Conservation (phyloP, 2,113 vertebrate genomes). For the Suricata suricatta region DNA sequence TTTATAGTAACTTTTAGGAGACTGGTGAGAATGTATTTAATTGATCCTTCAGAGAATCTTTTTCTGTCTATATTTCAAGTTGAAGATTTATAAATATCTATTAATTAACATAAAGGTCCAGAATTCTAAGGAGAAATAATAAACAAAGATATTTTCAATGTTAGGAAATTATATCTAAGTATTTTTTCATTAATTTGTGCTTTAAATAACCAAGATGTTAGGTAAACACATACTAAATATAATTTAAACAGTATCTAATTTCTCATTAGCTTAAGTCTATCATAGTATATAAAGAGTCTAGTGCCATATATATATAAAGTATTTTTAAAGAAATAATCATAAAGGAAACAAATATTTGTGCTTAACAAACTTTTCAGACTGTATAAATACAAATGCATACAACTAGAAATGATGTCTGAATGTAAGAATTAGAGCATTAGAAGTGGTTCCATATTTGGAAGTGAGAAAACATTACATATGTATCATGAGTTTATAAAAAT, state of each 20-base stretch:
- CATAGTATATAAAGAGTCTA: background rate
- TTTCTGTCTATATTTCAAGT: background rate
- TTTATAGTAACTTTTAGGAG: background rate
- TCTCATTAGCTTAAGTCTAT: background rate
- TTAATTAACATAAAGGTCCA: background rate
- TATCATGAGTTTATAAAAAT: slow-evolving; percentile 71
- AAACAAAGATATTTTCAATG: background rate
- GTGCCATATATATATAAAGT: background rate
- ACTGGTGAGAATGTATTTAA: background rate
- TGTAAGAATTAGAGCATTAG: background rate
- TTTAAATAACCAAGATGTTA: background rate
- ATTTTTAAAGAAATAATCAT: background rate
- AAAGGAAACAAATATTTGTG: background rate
- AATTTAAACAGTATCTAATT: background rate
- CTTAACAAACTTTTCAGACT: background rate
- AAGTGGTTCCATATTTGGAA: slow-evolving; percentile 5
- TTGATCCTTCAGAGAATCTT: background rate
- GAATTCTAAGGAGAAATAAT: background rate
- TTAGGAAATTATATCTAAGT: background rate
- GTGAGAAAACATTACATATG: slow-evolving; percentile 55
- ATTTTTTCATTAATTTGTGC: background rate
- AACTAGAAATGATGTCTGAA: slow-evolving; percentile 31
- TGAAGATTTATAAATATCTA: background rate
- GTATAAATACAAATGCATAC: background rate
- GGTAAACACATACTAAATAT: background rate